Base-by-base conservation (phyloP, 2,888 invertebrate genomes). In the Listrodromus nycthemerus region DNA sequence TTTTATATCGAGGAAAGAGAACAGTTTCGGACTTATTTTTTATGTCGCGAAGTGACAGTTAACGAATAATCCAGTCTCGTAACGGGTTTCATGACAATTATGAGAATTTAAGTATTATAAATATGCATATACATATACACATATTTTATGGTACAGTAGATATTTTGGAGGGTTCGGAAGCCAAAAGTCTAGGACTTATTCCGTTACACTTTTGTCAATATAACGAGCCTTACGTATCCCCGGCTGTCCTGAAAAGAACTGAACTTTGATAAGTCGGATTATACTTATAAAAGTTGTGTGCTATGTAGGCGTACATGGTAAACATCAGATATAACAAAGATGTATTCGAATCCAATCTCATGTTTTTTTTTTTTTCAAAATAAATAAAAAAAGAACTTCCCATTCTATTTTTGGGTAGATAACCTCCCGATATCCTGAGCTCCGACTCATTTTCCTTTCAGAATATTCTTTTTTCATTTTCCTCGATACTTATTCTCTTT, bases 281-380 rank as follows among this genome's bases (percentile, higher is more conserved):
- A n/a, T 41, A 70, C 37, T 41, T 63, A 10, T 10, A 50, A 10
- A 37, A 37, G 4, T 4, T 30, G 30, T 30, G 30, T 30, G 30
- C 30, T 30, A 6, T 30, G 30, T 3, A 6, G 4, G 30, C 30
- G 21, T 52, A 65, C 13, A 78, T 52, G 55, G 55, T 80, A 65
- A 70, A 52, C 69, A 37, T 5, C 24, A 21, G 45, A 61, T 58
- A 73, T 55, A 61, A 75, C 70, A 83, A 81, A 71, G 75, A 65
- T 48, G 75, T 77, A 27, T 82, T 58, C 52, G 33, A 13, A 24
- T 50, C 73, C 61, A 67, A 80, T 70, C 21, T 67, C 74, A 41
- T 61, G 70, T 75, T 84, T 84, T 58, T 19, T 50, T 10, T 65
- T 37, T 37, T 37, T 37, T 37, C 37, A 37, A 2, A 65, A 63